Percentiles rank a stretch among this genome's conserved stretches.
phyloP scores from a whole-genome alignment of 2,797 vertebrate species.

The Pseudotriccus pelzelni region DNA sequence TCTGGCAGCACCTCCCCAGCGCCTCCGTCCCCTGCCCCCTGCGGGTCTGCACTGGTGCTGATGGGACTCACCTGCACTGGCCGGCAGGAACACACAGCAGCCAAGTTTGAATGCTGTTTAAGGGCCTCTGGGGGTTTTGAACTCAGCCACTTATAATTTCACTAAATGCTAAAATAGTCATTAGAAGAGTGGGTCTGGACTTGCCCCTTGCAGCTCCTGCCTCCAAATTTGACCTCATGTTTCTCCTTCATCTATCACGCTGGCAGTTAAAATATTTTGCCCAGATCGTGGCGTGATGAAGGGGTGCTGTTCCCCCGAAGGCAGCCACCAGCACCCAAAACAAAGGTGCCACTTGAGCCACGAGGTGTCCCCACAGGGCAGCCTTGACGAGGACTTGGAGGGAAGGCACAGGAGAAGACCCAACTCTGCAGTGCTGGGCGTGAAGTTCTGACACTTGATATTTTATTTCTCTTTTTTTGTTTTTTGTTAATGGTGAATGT shows the following conservation, averaged over 20 bases:
- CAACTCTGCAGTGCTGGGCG: background rate
- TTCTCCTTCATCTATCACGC: background rate
- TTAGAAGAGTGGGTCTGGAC: background rate
- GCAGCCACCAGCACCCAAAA: background rate
- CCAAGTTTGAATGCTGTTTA: background rate
- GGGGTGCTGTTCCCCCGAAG: background rate
- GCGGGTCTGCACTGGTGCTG: background rate
- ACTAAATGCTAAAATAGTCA: background rate
- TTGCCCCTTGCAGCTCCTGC: background rate
- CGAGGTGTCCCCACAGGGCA: constrained; percentile 72
- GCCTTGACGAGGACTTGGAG: background rate
- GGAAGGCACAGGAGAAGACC: background rate
- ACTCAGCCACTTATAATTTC: background rate
- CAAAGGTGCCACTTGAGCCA: constrained; percentile 35
- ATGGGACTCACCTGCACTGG: background rate
- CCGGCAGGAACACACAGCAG: background rate
- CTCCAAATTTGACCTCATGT: background rate
- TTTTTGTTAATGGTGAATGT: background rate
- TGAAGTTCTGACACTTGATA: background rate
- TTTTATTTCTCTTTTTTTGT: background rate
- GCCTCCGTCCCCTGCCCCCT: too few relatives aligned
- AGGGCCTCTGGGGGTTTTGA: background rate
- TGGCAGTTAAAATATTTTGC: background rate
- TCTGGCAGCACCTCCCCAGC: background rate
- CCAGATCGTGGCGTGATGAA: fast-evolving